phyloP scores from a whole-genome alignment of 1,140 invertebrate species.

The Catajapyx aquilonaris region DNA sequence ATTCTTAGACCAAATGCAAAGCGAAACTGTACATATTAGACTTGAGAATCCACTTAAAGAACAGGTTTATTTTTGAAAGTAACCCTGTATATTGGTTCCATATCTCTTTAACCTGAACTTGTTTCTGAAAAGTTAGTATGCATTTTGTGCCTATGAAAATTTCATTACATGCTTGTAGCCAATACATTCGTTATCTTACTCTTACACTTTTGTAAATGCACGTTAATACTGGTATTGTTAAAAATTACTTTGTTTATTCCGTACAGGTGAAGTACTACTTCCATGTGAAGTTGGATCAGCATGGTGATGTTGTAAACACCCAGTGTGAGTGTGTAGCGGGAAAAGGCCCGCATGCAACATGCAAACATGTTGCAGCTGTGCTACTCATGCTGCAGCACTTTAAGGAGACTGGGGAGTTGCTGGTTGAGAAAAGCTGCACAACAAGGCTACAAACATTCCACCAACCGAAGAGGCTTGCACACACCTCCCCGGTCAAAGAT shows the following conservation, averaged over 20 bases:
- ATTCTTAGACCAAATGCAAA: too few relatives aligned
- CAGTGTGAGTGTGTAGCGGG: neutral
- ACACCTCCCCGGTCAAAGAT: neutral
- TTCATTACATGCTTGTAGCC: neutral
- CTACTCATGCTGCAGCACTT: neutral
- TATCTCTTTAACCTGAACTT: neutral
- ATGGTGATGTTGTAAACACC: neutral
- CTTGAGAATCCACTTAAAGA: too few relatives aligned
- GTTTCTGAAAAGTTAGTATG: neutral
- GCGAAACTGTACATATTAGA: too few relatives aligned
- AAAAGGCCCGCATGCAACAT: neutral
- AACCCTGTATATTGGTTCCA: neutral
- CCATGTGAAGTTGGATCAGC: neutral
- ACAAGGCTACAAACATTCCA: neutral
- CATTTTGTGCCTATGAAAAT: neutral
- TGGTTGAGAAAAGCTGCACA: neutral
- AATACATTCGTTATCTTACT: neutral
- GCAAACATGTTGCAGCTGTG: neutral
- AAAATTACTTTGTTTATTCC: too few relatives aligned
- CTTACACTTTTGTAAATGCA: neutral
- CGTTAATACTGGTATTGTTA: too few relatives aligned
- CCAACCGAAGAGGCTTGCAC: neutral
- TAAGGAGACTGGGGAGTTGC: neutral
- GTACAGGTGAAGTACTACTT: neutral
- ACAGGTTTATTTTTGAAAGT: too few relatives aligned